A percentile compares a stretch with the other conserved stretches of the same genome.
Evolutionary conservation across 2,113 vertebrate species (phyloP).

Genomic region (Arothron firmamentum): DNA sequence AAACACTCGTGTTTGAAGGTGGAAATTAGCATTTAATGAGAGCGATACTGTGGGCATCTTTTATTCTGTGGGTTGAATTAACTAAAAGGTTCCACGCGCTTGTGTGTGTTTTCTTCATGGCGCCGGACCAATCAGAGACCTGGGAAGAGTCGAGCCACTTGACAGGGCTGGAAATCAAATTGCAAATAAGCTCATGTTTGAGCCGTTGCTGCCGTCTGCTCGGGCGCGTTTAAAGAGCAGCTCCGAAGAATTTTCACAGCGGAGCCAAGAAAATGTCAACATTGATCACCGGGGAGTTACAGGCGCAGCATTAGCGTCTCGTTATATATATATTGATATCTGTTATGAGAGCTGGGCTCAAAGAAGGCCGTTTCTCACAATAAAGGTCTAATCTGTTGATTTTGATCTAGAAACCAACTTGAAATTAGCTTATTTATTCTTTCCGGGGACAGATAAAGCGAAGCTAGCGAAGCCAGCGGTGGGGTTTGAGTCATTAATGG

Average conservation of each 20-base stretch:
- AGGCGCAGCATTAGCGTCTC: conserved; percentile 40
- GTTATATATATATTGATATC: conserved; percentile 65
- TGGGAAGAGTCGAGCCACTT: conserved; percentile 24
- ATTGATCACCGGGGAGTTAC: conserved; percentile 49
- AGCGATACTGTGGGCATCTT: conserved; percentile 18
- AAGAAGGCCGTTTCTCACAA: conserved; percentile 32
- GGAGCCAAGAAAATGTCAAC: conserved; percentile 43
- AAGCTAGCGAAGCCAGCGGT: conserved; percentile 14
- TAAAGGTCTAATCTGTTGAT: conserved; percentile 5
- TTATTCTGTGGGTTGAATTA: conserved; percentile 21
- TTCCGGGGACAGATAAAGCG: conserved; percentile 17
- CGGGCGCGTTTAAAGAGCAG: conserved; percentile 4
- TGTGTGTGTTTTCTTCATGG: conserved; percentile 36
- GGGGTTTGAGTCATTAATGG: conserved; percentile 30
- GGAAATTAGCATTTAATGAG: conserved; percentile 48
- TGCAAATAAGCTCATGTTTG: conserved; percentile 11
- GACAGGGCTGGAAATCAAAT: conserved; percentile 33
- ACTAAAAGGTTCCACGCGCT: conserved; percentile 28
- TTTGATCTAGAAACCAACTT: conserved; percentile 8
- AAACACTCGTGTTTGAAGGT: conserved; percentile 31
- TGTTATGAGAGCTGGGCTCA: conserved; percentile 45
- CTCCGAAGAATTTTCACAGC: conserved; percentile 26
- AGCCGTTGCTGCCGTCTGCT: conserved; percentile 17
- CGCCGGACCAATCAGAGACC: conserved; percentile 26
- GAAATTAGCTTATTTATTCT: conserved; percentile 49